phyloP scores from a whole-genome alignment of 2,113 vertebrate species.

The Colinus virginianus region DNA sequence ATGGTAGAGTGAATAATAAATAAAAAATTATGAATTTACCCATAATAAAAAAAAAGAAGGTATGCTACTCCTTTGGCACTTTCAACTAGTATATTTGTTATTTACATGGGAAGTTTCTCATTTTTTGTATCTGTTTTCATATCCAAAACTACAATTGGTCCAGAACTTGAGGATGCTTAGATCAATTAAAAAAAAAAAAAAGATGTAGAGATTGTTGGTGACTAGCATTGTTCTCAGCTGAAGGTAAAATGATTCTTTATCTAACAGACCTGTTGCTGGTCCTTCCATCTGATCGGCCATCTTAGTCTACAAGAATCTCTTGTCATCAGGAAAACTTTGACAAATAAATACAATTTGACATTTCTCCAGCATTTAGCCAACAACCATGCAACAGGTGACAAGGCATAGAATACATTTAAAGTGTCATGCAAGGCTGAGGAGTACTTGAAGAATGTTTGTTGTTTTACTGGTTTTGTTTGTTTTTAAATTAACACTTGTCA shows the following conservation, averaged over 20 bases:
- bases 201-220: background rate
- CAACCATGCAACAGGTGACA: slow-evolving; percentile 5
- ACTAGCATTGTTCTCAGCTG: slow-evolving; percentile 28
- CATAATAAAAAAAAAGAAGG: background rate
- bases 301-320: slow-evolving; percentile 9
- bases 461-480: too few species aligned
- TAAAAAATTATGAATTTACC: background rate
- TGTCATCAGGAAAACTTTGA: slow-evolving; percentile 50
- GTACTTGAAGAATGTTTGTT: background rate
- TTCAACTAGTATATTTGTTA: background rate
- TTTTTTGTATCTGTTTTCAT: background rate
- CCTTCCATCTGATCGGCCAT: slow-evolving; percentile 24
- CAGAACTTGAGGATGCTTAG: slow-evolving; percentile 30
- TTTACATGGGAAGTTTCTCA: slow-evolving; percentile 12
- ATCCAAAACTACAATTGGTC: background rate
- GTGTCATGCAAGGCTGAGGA: slow-evolving; percentile 18
- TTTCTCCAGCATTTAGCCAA: slow-evolving; percentile 20
- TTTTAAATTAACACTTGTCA: slow-evolving; percentile 20
- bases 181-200: slow-evolving; percentile 40
- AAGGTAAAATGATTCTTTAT: slow-evolving; percentile 53
- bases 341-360: slow-evolving; percentile 32
- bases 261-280: slow-evolving; percentile 34
- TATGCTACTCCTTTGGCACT: background rate
- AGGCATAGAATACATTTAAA: background rate
- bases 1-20: background rate